Conservation (phyloP, 2,113 vertebrate genomes). For the Vimba vimba region DNA sequence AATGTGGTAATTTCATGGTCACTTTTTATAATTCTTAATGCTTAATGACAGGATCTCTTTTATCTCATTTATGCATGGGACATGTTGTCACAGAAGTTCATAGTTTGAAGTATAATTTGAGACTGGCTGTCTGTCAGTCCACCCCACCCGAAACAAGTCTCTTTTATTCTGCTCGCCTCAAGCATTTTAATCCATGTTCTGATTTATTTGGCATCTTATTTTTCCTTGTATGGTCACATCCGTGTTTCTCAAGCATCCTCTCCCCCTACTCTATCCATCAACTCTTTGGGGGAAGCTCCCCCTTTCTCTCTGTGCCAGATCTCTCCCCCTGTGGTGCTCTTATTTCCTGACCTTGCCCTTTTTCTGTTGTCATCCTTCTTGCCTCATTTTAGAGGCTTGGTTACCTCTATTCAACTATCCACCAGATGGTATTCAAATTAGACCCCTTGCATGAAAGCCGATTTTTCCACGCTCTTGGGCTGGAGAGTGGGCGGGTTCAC, state of each 20-base stretch:
- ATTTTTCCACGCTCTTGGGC: constrained; percentile 37
- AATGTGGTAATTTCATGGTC: too few species aligned
- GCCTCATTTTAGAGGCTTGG: constrained; percentile 25
- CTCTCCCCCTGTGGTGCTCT: not conserved
- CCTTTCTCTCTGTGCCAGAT: constrained; percentile 18
- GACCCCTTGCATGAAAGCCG: constrained; percentile 35
- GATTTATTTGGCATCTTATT: not conserved
- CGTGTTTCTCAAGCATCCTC: not conserved
- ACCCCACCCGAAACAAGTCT: too few species aligned
- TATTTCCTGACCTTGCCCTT: constrained; percentile 39
- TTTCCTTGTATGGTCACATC: constrained; percentile 10
- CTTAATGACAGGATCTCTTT: too few species aligned
- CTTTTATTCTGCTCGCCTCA: too few species aligned
- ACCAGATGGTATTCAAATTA: constrained; percentile 52
- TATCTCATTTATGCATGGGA: too few species aligned
- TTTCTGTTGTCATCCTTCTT: constrained; percentile 33
- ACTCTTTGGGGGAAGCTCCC: constrained; percentile 4
- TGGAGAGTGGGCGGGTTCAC: constrained; percentile 14
- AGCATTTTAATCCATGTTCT: too few species aligned
- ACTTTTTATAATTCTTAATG: too few species aligned
- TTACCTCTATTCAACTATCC: constrained; percentile 39
- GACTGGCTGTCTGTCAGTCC: too few species aligned
- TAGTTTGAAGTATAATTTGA: too few species aligned
- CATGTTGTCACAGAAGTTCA: too few species aligned
- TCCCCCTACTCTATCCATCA: constrained; percentile 8